Conservation (phyloP, 1,140 invertebrate genomes). For the Papilio aristodemus region DNA sequence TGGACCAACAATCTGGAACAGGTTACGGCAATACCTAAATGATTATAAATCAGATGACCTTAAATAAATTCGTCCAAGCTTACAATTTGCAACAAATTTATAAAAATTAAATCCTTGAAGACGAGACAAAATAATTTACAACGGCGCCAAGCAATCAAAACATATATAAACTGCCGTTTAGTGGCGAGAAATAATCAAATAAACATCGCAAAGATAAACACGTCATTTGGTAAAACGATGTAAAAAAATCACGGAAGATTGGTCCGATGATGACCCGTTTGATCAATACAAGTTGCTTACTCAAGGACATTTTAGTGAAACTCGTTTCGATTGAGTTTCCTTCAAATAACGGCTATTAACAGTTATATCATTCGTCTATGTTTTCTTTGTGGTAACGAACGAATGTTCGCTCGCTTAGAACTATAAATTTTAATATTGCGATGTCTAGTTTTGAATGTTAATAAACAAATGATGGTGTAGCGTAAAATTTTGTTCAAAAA, state of each 20-base stretch:
- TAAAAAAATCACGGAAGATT: conserved; percentile 15
- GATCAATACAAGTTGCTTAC: conserved; percentile 3
- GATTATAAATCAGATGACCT: no score
- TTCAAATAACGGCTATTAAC: conserved; percentile 21
- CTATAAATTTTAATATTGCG: background rate
- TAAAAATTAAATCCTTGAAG: background rate
- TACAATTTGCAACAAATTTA: background rate
- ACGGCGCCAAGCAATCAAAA: conserved; percentile 1
- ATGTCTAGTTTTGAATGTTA: background rate
- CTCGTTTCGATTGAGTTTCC: conserved; percentile 17
- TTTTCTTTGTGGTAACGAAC: background rate
- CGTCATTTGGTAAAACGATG: background rate
- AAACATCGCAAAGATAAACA: background rate
- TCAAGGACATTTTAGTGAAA: conserved; percentile 22
- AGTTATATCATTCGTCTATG: conserved; percentile 13
- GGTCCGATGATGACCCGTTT: background rate
- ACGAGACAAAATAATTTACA: conserved; percentile 13
- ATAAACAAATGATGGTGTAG: no score
- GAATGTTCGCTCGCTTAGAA: background rate
- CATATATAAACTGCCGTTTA: background rate
- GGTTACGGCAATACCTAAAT: no score
- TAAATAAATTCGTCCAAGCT: no score
- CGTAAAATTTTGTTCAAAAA: no score
- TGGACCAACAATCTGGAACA: no score
- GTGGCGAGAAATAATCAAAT: background rate